Conservation (phyloP, 2,113 vertebrate genomes). For the Muntiacus muntjak region DNA sequence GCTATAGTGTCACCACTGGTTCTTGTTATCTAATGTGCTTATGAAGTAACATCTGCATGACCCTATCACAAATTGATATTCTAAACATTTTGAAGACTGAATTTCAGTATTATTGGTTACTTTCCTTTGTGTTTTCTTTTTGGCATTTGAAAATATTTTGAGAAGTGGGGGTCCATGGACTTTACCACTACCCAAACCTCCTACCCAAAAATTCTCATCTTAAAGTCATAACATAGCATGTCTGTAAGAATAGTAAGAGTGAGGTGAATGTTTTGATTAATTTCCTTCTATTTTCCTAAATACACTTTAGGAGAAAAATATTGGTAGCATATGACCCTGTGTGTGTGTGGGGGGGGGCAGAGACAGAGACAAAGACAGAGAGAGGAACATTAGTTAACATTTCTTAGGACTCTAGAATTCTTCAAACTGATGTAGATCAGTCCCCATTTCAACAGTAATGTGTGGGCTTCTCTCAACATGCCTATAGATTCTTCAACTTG, state of each 20-base stretch:
- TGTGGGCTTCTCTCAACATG: neutral
- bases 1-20: accelerated
- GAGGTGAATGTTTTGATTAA: neutral
- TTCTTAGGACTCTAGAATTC: neutral
- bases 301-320: neutral
- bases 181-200: neutral
- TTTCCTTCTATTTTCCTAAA: constrained; percentile 5
- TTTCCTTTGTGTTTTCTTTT: neutral
- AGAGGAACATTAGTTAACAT: neutral
- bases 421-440: neutral
- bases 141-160: neutral
- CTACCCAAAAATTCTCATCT: neutral
- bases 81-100: neutral
- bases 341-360: neutral
- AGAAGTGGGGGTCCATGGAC: neutral
- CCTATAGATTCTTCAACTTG: neutral
- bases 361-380: neutral
- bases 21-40: neutral
- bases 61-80: neutral
- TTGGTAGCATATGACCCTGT: neutral
- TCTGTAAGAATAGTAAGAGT: neutral
- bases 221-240: neutral
- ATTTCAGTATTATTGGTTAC: neutral
- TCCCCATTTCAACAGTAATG: neutral
- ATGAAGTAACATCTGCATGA: neutral